Evolutionary conservation across 2,888 invertebrate species (phyloP).

Genomic region (Aspidiotus rigidus): DNA sequence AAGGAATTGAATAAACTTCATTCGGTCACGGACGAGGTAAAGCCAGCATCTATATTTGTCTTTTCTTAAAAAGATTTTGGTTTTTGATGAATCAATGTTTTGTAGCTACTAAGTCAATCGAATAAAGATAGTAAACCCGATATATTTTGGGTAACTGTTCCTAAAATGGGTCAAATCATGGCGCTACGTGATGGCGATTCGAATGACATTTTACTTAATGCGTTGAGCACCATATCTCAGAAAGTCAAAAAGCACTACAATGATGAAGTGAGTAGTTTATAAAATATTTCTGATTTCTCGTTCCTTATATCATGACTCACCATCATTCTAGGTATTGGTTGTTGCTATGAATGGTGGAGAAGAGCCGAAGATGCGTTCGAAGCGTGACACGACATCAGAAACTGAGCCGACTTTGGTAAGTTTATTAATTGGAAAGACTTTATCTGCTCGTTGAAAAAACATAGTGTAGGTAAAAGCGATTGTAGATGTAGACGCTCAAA

Average conservation of each 20-base stretch:
- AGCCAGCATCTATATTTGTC: neutral
- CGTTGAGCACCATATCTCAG: constrained; percentile 46
- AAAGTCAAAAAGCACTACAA: constrained; percentile 48
- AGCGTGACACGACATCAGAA: neutral
- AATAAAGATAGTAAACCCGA: constrained; percentile 53
- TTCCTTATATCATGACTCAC: too few relatives aligned
- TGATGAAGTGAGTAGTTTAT: constrained; percentile 41
- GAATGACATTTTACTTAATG: constrained; percentile 51
- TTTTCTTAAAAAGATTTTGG: neutral
- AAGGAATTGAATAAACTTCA: constrained; percentile 5
- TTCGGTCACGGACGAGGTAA: constrained; percentile 2
- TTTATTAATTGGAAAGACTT: too few relatives aligned
- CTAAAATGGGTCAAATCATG: constrained; percentile 53
- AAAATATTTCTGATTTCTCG: neutral
- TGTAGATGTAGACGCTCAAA: too few relatives aligned
- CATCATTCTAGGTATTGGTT: neutral
- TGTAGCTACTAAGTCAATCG: constrained; percentile 44
- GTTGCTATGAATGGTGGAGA: neutral
- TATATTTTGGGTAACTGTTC: constrained; percentile 57
- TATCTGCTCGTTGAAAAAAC: too few relatives aligned
- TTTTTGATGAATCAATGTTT: neutral
- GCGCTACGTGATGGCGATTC: constrained; percentile 62
- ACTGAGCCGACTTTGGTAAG: neutral
- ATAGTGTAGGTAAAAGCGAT: too few relatives aligned
- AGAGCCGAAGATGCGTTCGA: neutral